Evolutionary conservation across 2,797 vertebrate genomes (phyloP).

Genomic region (Hydrophis major): DNA sequence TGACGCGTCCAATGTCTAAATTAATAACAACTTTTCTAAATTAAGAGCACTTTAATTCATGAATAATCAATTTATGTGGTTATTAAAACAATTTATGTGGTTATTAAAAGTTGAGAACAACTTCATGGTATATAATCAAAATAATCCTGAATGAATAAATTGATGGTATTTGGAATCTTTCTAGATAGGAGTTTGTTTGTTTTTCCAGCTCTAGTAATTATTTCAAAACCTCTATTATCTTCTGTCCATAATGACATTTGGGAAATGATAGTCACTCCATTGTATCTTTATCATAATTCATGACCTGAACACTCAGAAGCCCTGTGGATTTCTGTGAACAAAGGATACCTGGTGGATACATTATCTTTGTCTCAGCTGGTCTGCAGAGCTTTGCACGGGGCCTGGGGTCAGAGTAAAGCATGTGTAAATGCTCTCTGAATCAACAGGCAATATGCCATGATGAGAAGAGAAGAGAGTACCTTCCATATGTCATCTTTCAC

Average conservation of each 20-base stretch:
- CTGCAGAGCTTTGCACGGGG: neutral
- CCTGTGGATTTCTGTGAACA: constrained; percentile 12
- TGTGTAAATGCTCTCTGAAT: constrained; percentile 24
- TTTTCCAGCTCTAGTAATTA: constrained; percentile 12
- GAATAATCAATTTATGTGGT: neutral
- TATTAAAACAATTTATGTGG: neutral
- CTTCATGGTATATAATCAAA: neutral
- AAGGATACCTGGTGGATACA: neutral
- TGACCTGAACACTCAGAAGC: constrained; percentile 16
- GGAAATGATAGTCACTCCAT: constrained; percentile 12
- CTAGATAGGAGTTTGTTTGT: neutral
- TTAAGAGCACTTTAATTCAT: constrained; percentile 15
- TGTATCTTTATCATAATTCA: constrained; percentile 13
- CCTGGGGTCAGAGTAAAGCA: constrained; percentile 10
- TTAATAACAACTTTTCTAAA: constrained; percentile 13
- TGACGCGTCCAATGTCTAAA: neutral
- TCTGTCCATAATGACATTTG: neutral
- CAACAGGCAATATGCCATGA: constrained; percentile 28
- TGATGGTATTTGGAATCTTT: neutral
- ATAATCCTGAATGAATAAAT: neutral
- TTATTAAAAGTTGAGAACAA: neutral
- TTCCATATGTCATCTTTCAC: constrained; percentile 20
- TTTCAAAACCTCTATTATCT: neutral
- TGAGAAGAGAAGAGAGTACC: constrained; percentile 30
- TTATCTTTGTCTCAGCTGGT: neutral